A percentile compares a stretch with the other conserved stretches of the same genome.
Conservation (phyloP, 64 coral and sea anemone genomes). For the Montipora sp. region DNA sequence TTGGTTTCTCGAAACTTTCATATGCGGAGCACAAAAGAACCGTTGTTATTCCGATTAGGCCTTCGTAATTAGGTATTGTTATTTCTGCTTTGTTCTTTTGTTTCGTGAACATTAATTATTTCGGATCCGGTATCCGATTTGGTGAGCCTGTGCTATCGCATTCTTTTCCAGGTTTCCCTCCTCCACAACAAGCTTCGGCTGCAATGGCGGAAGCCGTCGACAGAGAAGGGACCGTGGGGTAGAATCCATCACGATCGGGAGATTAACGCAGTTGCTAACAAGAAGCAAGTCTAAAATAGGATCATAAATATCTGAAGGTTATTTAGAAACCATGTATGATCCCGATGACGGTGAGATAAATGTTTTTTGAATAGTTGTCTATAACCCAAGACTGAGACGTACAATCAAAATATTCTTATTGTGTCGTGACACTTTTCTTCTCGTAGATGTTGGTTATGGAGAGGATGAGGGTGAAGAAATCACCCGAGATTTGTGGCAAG, state of each 20-base stretch:
- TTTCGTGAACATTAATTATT: too few relatives aligned
- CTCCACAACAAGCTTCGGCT: constrained; percentile 61
- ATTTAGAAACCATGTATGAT: constrained; percentile 76
- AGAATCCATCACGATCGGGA: constrained; percentile 73
- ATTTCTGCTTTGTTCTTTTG: too few relatives aligned
- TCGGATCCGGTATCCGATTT: too few relatives aligned
- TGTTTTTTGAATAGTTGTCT: not conserved
- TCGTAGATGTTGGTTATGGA: constrained; percentile 82
- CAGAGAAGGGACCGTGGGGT: too few relatives aligned
- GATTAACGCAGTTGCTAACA: not conserved
- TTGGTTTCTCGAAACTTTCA: too few relatives aligned
- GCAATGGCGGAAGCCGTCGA: constrained; percentile 71
- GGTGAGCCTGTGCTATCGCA: not conserved
- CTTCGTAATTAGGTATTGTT: too few relatives aligned
- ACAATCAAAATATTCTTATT: not conserved
- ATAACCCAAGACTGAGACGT: too few relatives aligned
- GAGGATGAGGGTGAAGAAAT: constrained; percentile 99
- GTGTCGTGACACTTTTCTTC: not conserved
- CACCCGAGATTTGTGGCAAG: constrained; percentile 97
- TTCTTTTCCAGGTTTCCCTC: not conserved
- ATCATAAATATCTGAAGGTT: constrained; percentile 14
- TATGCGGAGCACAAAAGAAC: too few relatives aligned
- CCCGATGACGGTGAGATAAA: constrained; percentile 91
- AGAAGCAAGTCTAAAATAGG: not conserved
- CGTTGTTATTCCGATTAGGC: too few relatives aligned